Percentiles rank a stretch among this genome's conserved stretches.
Evolutionary conservation across 2,113 vertebrate genomes (phyloP).

Genomic region (Zapus hudsonius): DNA sequence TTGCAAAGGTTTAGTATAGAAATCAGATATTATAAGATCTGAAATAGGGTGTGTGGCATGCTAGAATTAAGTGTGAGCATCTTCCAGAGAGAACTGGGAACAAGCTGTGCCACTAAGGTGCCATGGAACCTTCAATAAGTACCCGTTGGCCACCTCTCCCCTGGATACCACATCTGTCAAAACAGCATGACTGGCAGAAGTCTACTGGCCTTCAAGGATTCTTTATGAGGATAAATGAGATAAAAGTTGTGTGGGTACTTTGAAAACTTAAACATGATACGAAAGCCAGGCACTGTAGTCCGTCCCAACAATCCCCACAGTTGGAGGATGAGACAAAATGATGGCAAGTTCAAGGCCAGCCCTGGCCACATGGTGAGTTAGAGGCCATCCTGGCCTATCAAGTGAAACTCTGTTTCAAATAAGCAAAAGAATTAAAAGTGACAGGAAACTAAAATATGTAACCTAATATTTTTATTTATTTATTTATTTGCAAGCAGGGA

Average conservation of each 20-base stretch:
- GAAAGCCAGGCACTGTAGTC: background rate
- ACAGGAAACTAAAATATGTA: background rate
- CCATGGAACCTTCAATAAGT: background rate
- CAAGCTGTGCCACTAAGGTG: accelerated
- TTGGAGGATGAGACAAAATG: background rate
- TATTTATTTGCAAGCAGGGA: too few species aligned
- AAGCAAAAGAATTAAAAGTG: background rate
- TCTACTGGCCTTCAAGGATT: background rate
- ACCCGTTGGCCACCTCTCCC: background rate
- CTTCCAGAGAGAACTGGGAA: background rate
- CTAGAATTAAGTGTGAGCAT: background rate
- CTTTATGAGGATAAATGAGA: background rate
- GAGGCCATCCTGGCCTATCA: background rate
- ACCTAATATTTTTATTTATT: too few species aligned
- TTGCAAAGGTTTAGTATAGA: slow-evolving; percentile 66
- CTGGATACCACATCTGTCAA: background rate
- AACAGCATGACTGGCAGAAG: background rate
- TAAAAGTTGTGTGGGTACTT: background rate
- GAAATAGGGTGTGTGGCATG: slow-evolving; percentile 36
- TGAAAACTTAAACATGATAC: background rate
- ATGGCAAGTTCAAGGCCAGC: background rate
- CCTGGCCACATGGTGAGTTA: background rate
- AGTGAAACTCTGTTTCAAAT: background rate
- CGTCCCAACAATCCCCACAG: background rate
- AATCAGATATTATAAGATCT: slow-evolving; percentile 66